Conservation (phyloP, 2,888 invertebrate species). For the Scaptodrosophila latifasciaeformis region DNA sequence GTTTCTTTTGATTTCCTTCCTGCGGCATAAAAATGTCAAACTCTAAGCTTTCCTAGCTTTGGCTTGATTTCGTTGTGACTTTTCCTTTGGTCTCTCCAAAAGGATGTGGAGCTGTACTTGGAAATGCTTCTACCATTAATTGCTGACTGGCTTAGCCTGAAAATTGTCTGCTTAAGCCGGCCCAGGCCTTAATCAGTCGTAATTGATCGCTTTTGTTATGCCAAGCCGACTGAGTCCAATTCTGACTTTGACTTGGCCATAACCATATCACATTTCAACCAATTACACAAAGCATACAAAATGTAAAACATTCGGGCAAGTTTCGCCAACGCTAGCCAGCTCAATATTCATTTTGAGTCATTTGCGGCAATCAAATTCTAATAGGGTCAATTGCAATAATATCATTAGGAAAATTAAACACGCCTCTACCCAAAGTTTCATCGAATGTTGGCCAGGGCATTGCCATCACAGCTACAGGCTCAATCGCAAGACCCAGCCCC, state of each 20-base stretch:
- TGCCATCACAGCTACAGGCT: background rate
- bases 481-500: background rate
- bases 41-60: too few relatives aligned
- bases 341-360: conserved; percentile 68
- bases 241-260: too few relatives aligned
- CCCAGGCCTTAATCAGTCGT: conserved; percentile 22
- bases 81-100: too few relatives aligned
- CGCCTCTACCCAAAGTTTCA: conserved; percentile 46
- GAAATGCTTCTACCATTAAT: conserved; percentile 50
- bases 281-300: conserved; percentile 40
- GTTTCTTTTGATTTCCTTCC: conserved; percentile 11
- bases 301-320: conserved; percentile 22
- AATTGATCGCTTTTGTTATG: conserved; percentile 56
- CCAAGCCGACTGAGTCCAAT: too few relatives aligned
- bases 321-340: conserved; percentile 33
- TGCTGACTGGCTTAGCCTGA: conserved; percentile 22
- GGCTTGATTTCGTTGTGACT: too few relatives aligned
- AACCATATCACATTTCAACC: conserved; percentile 55
- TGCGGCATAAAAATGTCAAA: background rate
- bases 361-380: conserved; percentile 60
- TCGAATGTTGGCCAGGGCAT: background rate
- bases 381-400: conserved; percentile 70
- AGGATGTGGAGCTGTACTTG: too few relatives aligned
- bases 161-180: conserved; percentile 42
- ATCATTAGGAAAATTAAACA: conserved; percentile 69